These are phyloP conservation scores for Megaceryle alcyon DNA, from an alignment of 2,797 vertebrate genomes.

Conservation along the genomic window DNA sequence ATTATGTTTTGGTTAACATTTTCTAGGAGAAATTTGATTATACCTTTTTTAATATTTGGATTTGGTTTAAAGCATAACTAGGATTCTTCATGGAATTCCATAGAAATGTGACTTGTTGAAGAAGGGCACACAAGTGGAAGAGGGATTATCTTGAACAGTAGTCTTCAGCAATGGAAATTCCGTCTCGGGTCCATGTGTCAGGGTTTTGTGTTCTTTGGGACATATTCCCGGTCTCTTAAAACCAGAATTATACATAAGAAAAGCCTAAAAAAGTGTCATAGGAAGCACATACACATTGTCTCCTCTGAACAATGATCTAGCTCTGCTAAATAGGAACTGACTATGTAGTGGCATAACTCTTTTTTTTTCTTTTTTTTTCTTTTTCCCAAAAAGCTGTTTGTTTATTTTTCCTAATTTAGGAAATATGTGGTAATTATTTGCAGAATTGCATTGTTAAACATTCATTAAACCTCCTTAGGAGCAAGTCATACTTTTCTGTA, in stretches of 20 bases:
- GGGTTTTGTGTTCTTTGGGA: background rate
- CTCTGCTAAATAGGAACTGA: background rate
- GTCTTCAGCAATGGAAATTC: accelerated
- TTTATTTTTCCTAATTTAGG: background rate
- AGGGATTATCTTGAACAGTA: background rate
- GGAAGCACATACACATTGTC: background rate
- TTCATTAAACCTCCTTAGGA: background rate
- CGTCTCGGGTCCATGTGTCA: background rate
- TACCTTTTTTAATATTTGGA: background rate
- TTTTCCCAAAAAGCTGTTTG: background rate
- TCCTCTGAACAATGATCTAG: background rate
- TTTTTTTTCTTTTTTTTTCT: background rate
- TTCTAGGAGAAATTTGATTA: background rate
- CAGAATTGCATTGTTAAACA: background rate
- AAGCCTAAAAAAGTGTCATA: background rate
- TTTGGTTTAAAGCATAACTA: background rate
- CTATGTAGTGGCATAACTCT: background rate
- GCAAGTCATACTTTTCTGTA: background rate
- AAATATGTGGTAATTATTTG: background rate
- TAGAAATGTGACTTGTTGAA: background rate
- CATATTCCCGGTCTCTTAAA: background rate
- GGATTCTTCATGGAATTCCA: background rate
- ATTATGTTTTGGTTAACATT: background rate
- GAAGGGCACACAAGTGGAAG: background rate
- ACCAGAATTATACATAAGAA: background rate